Evolutionary conservation across 2,113 vertebrate genomes (phyloP), one percentile per base, ranked within the genome.

Genomic region (Calypte anna): DNA sequence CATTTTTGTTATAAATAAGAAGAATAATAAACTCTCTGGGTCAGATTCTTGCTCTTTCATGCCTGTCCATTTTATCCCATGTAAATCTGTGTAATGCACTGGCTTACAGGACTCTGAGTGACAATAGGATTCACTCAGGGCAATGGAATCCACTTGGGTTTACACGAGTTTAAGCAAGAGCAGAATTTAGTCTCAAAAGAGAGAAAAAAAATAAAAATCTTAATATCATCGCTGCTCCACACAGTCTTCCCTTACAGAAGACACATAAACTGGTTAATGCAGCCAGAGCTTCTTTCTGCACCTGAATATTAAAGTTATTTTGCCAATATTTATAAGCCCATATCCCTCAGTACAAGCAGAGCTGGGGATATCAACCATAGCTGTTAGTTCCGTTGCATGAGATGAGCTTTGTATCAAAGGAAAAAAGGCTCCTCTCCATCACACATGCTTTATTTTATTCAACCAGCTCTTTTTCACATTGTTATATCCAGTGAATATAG

Each of bases 401-500:
- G 94, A 96, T 92, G 91, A 96, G 97, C 92, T 97, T 97, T 97
- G 95, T 95, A 94, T 86, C 95, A 93, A 86, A 97, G 93, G 83
- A 89, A 94, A 94, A 96, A 98, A 96, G 89, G 96, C 95, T 96
- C 95, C 92, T 96, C 97, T 97, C 96, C 83, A 97, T 92, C 96
- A 97, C 90, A 58, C 94, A 93, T 92, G 95, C 91, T 97, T 98
- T 96, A 93, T 98, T 97, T 98, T 97, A 96, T 97, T 97, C 97
- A 97, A 81, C 91, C 67, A 69, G 94, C 94, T 97, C 94, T 95
- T 97, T 96, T 97, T 96, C 95, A 96, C 97, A 97, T 97, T 98
- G 97, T 98, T 98, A 97, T 88, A 98, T 77, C 94, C 77, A 94
- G 95, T 97, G 97, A 97, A 97, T 97, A 96, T 91, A 97, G 96